Percentiles rank a stretch among this genome's conserved stretches.
phyloP scores from a whole-genome alignment of 2,888 invertebrate genomes.

The Apocheima hispidaria region DNA sequence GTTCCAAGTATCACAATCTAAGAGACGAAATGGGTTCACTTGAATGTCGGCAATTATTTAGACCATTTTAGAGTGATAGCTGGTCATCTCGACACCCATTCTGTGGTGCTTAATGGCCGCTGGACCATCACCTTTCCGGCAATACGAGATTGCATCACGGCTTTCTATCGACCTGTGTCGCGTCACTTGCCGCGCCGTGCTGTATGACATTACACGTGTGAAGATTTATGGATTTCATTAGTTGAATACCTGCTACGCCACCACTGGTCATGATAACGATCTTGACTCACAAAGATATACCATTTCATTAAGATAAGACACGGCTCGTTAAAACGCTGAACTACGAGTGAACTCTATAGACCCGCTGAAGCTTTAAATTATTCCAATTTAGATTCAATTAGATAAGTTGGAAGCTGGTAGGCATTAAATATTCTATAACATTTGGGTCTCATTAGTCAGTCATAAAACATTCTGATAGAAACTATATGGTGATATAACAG shows the following conservation, averaged over 20 bases:
- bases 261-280: slow-evolving; percentile 53
- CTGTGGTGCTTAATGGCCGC: slow-evolving; percentile 42
- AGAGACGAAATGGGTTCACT: slow-evolving; percentile 28
- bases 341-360: slow-evolving; percentile 31
- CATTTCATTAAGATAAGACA: slow-evolving; percentile 51
- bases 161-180: slow-evolving; percentile 61
- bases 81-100: slow-evolving; percentile 40
- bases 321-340: slow-evolving; percentile 45
- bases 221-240: slow-evolving; percentile 70
- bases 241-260: slow-evolving; percentile 51
- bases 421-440: slow-evolving; percentile 15
- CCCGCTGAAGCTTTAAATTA: slow-evolving; percentile 26
- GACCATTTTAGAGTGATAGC: slow-evolving; percentile 42
- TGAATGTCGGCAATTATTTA: slow-evolving; percentile 39
- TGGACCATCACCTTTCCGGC: slow-evolving; percentile 55
- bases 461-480: slow-evolving; percentile 22
- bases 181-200: slow-evolving; percentile 20
- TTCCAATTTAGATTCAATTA: slow-evolving; percentile 32
- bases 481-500: slow-evolving; percentile 20
- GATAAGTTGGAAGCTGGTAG: slow-evolving; percentile 23
- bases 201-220: slow-evolving; percentile 42
- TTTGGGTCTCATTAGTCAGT: slow-evolving; percentile 28
- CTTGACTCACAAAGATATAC: slow-evolving; percentile 48
- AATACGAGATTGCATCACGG: slow-evolving; percentile 61
- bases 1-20: slow-evolving; percentile 13